phyloP scores from a whole-genome alignment of 2,113 vertebrate genomes.

The Cranoglanis bouderius region DNA sequence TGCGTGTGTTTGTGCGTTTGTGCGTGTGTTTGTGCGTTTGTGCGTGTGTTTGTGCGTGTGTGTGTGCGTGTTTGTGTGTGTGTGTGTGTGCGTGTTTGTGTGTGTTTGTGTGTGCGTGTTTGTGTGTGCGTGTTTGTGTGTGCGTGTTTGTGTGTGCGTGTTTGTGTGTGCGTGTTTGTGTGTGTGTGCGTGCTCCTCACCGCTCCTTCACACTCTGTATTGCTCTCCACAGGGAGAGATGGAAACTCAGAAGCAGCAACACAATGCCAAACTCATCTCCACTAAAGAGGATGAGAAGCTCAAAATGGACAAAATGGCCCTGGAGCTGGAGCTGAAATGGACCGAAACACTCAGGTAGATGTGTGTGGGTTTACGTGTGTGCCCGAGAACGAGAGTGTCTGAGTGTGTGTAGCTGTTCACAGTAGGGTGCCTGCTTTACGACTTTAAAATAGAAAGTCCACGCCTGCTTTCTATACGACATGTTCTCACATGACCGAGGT shows the following conservation, averaged over 20 bases:
- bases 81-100: neutral
- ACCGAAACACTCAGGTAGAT: slow-evolving; percentile 90
- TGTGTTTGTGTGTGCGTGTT: neutral
- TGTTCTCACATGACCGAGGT: neutral
- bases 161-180: neutral
- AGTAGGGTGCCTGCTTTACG: neutral
- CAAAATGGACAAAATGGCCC: slow-evolving; percentile 90
- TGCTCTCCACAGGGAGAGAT: slow-evolving; percentile 80
- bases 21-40: neutral
- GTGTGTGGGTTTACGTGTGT: neutral
- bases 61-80: neutral
- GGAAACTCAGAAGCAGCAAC: slow-evolving; percentile 87
- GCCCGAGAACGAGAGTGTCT: neutral
- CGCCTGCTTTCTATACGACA: no score
- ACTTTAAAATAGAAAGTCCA: neutral
- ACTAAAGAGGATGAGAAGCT: slow-evolving; percentile 92
- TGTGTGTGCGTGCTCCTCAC: neutral
- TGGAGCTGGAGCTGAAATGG: slow-evolving; percentile 96
- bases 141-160: neutral
- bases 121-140: neutral
- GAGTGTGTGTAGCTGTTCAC: neutral
- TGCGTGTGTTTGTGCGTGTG: neutral
- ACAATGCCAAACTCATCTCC: slow-evolving; percentile 83
- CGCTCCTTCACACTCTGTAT: neutral
- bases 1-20: no score